Evolutionary conservation across 2,888 invertebrate species (phyloP), one percentile per base, ranked within the genome.

Genomic region (Copidosoma aretas): DNA sequence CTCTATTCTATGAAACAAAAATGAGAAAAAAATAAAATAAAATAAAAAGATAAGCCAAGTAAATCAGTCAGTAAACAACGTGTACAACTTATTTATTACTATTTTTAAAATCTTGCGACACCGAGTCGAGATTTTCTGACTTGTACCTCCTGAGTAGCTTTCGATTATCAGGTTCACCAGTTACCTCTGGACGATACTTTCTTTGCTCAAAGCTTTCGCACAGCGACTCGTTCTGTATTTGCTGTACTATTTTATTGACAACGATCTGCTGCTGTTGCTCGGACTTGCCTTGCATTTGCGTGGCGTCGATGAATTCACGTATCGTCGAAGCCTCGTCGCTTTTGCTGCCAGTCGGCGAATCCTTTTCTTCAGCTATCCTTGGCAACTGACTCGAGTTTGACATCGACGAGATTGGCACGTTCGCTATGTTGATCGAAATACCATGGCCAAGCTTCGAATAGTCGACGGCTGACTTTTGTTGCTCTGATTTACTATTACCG

Each of bases 331-430:
- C 21, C 15, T 64, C 64, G 10, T 56, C 60, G 14, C 12, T 54
- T 19, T 82, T 83, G 8, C 78, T 82, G 67, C 90, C 91, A 0
- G 92, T 91, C 0, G 92, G 92, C 21, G 91, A 92, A 82, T 93
- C 92, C 79, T 93, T 94, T 82, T 94, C 94, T 84, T 94, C 94
- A 0, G 94, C 94, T 69, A 94, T 94, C 73, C 94, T 85, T 0
- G 94, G 94, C 78, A 94, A 84, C 64, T 90, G 83, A 25, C 82
- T 80, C 0, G 82, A 77, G 72, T 80, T 82, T 10, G 82, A 75
- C 54, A 82, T 76, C 5, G 79, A 71, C 5, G 79, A 71, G n/a
- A 77, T 70, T 15, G 78, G 75, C 0, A 82, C 82, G 54, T 79
- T 81, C 0, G 80, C 79, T 14, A 83, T 77, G 64, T 79, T 83